Evolutionary conservation across 2,888 invertebrate genomes (phyloP).

Genomic region (Nysson spinosus): DNA sequence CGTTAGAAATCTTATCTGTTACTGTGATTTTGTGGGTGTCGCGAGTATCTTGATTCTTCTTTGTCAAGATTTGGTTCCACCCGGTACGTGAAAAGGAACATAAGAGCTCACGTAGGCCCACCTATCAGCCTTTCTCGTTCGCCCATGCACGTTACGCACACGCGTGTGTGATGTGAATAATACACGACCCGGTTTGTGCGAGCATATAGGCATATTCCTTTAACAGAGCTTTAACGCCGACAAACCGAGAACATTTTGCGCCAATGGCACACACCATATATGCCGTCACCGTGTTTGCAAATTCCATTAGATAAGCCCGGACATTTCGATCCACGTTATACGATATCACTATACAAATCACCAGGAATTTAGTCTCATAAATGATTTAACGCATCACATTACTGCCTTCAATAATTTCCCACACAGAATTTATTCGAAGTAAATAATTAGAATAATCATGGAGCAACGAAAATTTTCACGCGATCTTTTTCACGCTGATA

Average conservation of each 20-base stretch:
- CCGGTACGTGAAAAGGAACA: conserved; percentile 50
- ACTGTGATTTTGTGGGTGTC: too few species aligned
- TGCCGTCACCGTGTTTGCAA: conserved; percentile 15
- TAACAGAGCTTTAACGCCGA: conserved; percentile 50
- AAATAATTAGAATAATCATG: too few species aligned
- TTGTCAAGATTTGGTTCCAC: conserved; percentile 28
- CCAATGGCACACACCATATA: conserved; percentile 29
- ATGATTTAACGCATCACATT: too few species aligned
- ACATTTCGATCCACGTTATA: conserved; percentile 5
- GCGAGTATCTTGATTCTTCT: neutral
- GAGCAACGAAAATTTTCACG: too few species aligned
- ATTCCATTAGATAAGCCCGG: conserved; percentile 28
- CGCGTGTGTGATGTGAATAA: conserved; percentile 53
- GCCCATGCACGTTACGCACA: conserved; percentile 60
- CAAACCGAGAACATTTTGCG: conserved; percentile 33
- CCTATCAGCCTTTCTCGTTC: conserved; percentile 62
- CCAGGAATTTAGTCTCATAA: too few species aligned
- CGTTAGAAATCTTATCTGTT: too few species aligned
- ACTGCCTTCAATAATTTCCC: too few species aligned
- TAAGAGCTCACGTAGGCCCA: conserved; percentile 53
- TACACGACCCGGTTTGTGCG: conserved; percentile 42
- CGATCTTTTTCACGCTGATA: too few species aligned
- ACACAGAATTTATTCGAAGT: too few species aligned
- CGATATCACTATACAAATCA: too few species aligned
- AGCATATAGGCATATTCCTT: conserved; percentile 47